Evolutionary conservation across 2,113 vertebrate genomes (phyloP).

Genomic region (Thermophis baileyi): DNA sequence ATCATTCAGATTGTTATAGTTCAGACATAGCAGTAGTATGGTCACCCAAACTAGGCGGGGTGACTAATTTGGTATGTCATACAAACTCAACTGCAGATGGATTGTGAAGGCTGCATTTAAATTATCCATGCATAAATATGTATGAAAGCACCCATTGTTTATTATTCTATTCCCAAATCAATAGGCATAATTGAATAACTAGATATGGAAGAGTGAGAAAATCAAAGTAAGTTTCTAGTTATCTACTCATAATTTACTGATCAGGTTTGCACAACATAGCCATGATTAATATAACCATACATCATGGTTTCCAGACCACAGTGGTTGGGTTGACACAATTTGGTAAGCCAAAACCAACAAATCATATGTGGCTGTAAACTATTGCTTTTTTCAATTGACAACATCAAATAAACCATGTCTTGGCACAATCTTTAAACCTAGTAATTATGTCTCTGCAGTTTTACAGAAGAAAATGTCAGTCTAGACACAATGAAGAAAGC

Average conservation of each 20-base stretch:
- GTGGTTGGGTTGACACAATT: background rate
- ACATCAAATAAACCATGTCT: background rate
- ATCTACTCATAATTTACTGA: background rate
- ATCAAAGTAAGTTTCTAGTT: background rate
- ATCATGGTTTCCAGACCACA: background rate
- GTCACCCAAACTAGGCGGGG: background rate
- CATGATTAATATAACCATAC: background rate
- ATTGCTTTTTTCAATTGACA: background rate
- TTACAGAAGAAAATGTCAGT: background rate
- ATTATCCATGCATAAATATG: background rate
- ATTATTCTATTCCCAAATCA: background rate
- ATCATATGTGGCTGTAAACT: background rate
- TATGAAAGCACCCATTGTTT: background rate
- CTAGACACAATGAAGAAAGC: background rate
- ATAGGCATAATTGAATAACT: background rate
- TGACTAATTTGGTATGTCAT: background rate
- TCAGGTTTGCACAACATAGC: background rate
- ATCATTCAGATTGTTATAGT: background rate
- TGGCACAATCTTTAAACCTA: background rate
- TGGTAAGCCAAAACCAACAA: background rate
- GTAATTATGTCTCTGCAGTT: background rate
- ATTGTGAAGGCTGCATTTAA: background rate
- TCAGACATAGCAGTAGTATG: background rate
- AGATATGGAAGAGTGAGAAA: background rate
- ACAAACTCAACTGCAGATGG: background rate